Percentiles rank a stretch among this genome's conserved stretches.
These are phyloP conservation scores for Oxyteleia sp. DNA, from an alignment of 2,888 invertebrate genomes.

Conservation along the genomic window DNA sequence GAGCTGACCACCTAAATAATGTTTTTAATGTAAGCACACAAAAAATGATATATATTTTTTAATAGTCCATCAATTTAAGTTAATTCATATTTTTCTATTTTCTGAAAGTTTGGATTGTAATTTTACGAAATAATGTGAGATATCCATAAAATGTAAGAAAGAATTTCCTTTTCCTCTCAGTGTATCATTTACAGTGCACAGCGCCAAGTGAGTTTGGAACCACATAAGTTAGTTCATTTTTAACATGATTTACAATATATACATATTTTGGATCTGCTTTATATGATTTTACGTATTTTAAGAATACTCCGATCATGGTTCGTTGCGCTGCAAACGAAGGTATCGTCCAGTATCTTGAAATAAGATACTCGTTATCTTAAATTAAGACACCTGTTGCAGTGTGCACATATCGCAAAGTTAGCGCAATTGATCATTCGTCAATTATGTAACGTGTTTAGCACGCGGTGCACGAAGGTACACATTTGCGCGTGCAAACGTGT, in stretches of 20 bases:
- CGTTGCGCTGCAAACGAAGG: too few relatives aligned
- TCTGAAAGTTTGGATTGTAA: too few relatives aligned
- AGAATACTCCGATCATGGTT: conserved; percentile 9
- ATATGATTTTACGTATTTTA: conserved; percentile 21
- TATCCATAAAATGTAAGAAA: too few relatives aligned
- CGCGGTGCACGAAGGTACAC: conserved; percentile 13
- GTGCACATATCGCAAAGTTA: conserved; percentile 36
- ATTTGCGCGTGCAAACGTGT: conserved; percentile 40
- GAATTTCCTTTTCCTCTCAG: too few relatives aligned
- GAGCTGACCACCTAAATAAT: too few relatives aligned
- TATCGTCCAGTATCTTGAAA: too few relatives aligned
- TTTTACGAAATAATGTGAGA: too few relatives aligned
- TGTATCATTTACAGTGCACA: neutral
- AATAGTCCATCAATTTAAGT: too few relatives aligned
- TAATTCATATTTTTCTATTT: too few relatives aligned
- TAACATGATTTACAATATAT: conserved; percentile 2
- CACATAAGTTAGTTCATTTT: conserved; percentile 25
- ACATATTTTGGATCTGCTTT: conserved; percentile 47
- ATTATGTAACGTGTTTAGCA: conserved; percentile 17
- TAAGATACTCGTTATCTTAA: too few relatives aligned
- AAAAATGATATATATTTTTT: too few relatives aligned
- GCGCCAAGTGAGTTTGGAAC: neutral
- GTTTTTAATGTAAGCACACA: too few relatives aligned
- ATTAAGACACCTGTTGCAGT: conserved; percentile 5
- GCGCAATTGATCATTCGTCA: conserved; percentile 18